A percentile compares a stretch with the other conserved stretches of the same genome.
phyloP scores from a whole-genome alignment of 2,888 invertebrate species.

The Lasioglossum marginatum region DNA sequence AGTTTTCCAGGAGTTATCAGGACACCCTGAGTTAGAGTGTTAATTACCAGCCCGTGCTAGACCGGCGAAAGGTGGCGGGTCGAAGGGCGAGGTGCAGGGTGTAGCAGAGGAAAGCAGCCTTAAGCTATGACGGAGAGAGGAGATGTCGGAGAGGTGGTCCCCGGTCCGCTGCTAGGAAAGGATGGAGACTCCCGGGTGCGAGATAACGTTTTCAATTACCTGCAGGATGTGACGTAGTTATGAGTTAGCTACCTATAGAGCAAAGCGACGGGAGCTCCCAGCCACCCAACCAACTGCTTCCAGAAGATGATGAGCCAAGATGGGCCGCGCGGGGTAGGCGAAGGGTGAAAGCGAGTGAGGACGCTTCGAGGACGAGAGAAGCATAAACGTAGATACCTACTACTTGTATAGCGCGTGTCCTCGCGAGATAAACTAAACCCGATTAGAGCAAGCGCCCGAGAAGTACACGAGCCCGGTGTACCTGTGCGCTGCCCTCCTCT shows the following conservation, averaged over 20 bases:
- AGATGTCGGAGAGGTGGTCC: slow-evolving; percentile 42
- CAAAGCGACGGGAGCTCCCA: slow-evolving; percentile 51
- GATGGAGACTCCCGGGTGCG: slow-evolving; percentile 79
- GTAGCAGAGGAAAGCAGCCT: slow-evolving; percentile 68
- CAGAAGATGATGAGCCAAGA: slow-evolving; percentile 80
- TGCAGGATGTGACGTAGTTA: slow-evolving; percentile 84
- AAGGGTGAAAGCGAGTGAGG: slow-evolving; percentile 21
- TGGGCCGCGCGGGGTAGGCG: slow-evolving; percentile 60
- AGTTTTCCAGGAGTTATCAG: slow-evolving; percentile 80
- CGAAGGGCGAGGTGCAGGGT: slow-evolving; percentile 47
- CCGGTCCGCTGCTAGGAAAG: slow-evolving; percentile 73
- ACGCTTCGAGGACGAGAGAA: slow-evolving; percentile 45
- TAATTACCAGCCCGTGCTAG: slow-evolving; percentile 80
- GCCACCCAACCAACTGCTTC: slow-evolving; percentile 70
- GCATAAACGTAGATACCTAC: slow-evolving; percentile 66
- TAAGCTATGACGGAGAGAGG: slow-evolving; percentile 63
- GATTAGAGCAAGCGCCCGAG: slow-evolving; percentile 68
- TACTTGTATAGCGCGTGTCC: slow-evolving; percentile 76
- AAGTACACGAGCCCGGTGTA: slow-evolving; percentile 11
- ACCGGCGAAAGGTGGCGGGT: slow-evolving; percentile 59
- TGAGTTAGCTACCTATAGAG: slow-evolving; percentile 81
- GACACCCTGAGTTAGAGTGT: slow-evolving; percentile 75
- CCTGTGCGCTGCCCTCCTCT: slow-evolving; percentile 11
- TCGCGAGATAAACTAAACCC: slow-evolving; percentile 79
- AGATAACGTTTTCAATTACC: slow-evolving; percentile 85